These are phyloP conservation scores for Drosophila kikkawai DNA, from an alignment of 1,140 invertebrate species.

Conservation along the genomic window DNA sequence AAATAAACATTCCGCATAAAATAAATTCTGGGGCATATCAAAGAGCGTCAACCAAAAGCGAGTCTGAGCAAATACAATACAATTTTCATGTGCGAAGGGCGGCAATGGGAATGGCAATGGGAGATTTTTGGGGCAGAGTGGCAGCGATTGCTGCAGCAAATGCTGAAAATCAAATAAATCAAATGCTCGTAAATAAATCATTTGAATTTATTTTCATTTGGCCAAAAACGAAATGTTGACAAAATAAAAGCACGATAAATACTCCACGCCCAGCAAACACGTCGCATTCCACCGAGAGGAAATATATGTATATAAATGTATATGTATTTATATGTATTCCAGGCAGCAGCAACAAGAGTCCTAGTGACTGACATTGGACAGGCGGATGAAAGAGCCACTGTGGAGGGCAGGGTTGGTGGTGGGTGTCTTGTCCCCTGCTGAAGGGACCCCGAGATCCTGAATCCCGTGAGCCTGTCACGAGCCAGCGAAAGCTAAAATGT, in stretches of 20 bases:
- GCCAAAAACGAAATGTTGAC: constrained; percentile 71
- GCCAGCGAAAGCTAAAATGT: constrained; percentile 68
- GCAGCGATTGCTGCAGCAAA: constrained; percentile 44
- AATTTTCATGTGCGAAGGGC: constrained; percentile 48
- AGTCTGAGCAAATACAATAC: constrained; percentile 63
- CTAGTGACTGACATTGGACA: constrained; percentile 64
- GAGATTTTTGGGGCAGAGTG: constrained; percentile 10
- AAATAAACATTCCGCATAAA: constrained; percentile 69
- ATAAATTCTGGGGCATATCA: constrained; percentile 50
- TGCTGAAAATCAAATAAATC: constrained; percentile 81
- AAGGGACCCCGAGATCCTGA: constrained; percentile 19
- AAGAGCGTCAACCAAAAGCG: constrained; percentile 36
- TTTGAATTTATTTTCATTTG: constrained; percentile 84
- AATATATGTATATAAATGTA: constrained; percentile 8
- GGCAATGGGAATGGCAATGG: not conserved
- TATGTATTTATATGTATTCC: not conserved
- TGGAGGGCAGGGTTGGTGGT: not conserved
- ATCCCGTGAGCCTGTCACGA: constrained; percentile 33
- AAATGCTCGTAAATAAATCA: constrained; percentile 84
- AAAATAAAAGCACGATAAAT: constrained; percentile 83
- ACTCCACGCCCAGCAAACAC: constrained; percentile 64
- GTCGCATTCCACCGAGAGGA: constrained; percentile 23
- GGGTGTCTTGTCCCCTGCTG: constrained; percentile 2
- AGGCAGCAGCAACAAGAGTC: constrained; percentile 41
- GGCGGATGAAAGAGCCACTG: constrained; percentile 31